Evolutionary conservation across 1,140 invertebrate species (phyloP).

Genomic region (Pogonomyrmex californicus): DNA sequence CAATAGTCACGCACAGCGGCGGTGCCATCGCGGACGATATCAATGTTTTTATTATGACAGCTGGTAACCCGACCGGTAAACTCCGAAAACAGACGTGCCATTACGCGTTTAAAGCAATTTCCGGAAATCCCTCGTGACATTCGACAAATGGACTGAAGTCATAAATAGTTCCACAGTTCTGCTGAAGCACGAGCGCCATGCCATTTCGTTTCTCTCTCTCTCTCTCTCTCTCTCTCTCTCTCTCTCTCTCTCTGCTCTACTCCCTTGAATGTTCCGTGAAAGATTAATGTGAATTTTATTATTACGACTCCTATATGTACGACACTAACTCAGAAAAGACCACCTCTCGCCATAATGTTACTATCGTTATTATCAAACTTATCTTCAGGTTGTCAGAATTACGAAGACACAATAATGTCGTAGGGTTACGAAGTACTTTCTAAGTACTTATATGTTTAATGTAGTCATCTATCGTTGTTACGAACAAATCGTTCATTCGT

Average conservation of each 20-base stretch:
- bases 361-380: conserved; percentile 54
- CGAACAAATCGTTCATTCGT: conserved; percentile 8
- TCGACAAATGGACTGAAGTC: conserved; percentile 64
- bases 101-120: conserved; percentile 66
- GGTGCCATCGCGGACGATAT: conserved; percentile 60
- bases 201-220: neutral
- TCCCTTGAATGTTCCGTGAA: conserved; percentile 17
- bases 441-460: conserved; percentile 29
- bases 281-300: conserved; percentile 66
- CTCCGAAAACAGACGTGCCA: conserved; percentile 53
- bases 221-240: neutral
- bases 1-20: conserved; percentile 66
- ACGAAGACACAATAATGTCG: conserved; percentile 22
- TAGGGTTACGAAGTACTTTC: conserved; percentile 17
- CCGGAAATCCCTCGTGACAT: conserved; percentile 60
- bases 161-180: conserved; percentile 59
- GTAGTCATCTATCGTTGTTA: neutral
- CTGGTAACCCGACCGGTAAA: conserved; percentile 49
- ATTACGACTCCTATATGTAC: conserved; percentile 59
- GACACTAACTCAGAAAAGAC: conserved; percentile 44
- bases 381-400: conserved; percentile 45
- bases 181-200: conserved; percentile 29
- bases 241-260: neutral
- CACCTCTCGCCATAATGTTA: conserved; percentile 26
- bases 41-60: conserved; percentile 60